Base-by-base conservation (phyloP, 1,140 invertebrate species). In the Drosophila mauritiana region DNA sequence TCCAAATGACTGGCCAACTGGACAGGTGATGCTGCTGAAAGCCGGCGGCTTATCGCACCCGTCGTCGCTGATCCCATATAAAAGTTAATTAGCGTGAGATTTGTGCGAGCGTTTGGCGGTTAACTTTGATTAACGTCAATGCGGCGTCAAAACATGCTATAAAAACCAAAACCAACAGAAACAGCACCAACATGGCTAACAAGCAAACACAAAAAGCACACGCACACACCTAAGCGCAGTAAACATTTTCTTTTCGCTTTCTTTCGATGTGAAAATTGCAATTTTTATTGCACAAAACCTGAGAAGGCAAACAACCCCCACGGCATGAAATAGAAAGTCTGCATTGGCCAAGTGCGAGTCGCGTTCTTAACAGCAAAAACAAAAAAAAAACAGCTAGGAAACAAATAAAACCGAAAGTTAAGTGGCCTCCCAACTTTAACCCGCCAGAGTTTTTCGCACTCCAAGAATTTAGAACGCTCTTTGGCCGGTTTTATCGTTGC, bases 61-160 rank as follows among this genome's bases (percentile, higher is more conserved):
- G 61, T 74, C 80, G 45, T 31, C 51, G 36, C 56, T 84, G 65
- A 63, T 73, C 77, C 78, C 78, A 65, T 65, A 76, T 76, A 76
- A 88, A 88, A 73, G 75, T 78, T 88, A 88, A 88, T 88, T 88
- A 88, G 84, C 77, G 67, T 67, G 67, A 88, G 83, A 88, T 89
- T 79, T 88, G 79, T 78, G 68, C 46, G 59, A 51, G 22, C 51
- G 73, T 46, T 49, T 49, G 53, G 67, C 67, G 61, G 79, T 68
- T 62, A 67, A 69, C 75, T 76, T 84, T 83, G 64, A 86, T 86
- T 79, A 73, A 55, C 67, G 51, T 64, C 68, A 88, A 82, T 77
- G 43, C 37, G 65, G 56, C 77, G 69, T 85, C 65, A 84, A 75
- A 67, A 61, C 48, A 65, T 63, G 51, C 59, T 53, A 64, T 58